phyloP scores from a whole-genome alignment of 92 coral and sea anemone genomes.

The Pocillopora grandis region DNA sequence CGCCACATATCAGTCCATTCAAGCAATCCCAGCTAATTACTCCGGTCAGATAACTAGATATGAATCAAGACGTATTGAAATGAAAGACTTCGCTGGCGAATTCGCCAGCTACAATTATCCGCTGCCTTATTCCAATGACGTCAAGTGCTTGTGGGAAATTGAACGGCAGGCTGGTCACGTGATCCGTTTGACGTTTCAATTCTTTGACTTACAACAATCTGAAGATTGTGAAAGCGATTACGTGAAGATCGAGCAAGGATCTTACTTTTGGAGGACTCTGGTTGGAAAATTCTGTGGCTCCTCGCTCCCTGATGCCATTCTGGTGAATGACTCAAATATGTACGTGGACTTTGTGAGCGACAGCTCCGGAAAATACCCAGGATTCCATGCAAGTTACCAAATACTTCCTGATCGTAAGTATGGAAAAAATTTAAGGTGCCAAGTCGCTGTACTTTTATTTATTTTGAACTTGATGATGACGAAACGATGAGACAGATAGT shows the following conservation, averaged over 20 bases:
- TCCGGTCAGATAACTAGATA: not conserved
- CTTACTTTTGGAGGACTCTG: not conserved
- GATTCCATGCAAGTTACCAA: slow-evolving; percentile 62
- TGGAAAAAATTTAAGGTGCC: too few species aligned
- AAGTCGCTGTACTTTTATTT: too few species aligned
- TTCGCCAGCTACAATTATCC: slow-evolving; percentile 53
- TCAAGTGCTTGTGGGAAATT: slow-evolving; percentile 44
- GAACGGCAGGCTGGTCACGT: slow-evolving; percentile 19
- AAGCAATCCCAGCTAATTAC: slow-evolving; percentile 11
- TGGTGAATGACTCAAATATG: slow-evolving; percentile 30
- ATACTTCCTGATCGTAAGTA: slow-evolving; percentile 46
- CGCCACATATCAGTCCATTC: slow-evolving; percentile 39
- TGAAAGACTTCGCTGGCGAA: slow-evolving; percentile 1
- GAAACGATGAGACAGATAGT: too few species aligned
- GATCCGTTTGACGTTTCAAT: slow-evolving; percentile 41
- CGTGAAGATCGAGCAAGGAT: slow-evolving; percentile 11
- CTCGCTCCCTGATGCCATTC: slow-evolving; percentile 5
- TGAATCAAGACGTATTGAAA: not conserved
- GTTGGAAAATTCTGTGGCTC: slow-evolving; percentile 45
- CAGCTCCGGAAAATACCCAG: slow-evolving; percentile 58
- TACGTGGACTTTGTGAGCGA: slow-evolving; percentile 52
- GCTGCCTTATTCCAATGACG: slow-evolving; percentile 25
- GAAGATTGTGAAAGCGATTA: slow-evolving; percentile 32
- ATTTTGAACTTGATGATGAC: too few species aligned
- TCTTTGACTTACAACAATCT: slow-evolving; percentile 28